These are phyloP conservation scores for Amblyopsis rosae DNA, from an alignment of 2,113 vertebrate genomes.

Conservation along the genomic window DNA sequence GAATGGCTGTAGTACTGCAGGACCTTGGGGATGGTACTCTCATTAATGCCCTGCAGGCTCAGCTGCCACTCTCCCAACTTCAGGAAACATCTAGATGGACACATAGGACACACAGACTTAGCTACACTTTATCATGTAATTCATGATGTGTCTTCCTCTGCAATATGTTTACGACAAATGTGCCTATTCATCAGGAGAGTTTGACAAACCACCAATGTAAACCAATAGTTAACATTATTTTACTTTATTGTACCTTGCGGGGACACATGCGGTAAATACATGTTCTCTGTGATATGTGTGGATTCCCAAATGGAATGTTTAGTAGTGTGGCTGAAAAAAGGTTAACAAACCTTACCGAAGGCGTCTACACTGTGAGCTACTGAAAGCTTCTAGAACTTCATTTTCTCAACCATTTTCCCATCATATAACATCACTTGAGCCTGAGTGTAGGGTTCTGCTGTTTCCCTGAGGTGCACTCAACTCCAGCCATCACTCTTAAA, in stretches of 20 bases:
- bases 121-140: too few relatives aligned
- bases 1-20: constrained; percentile 96
- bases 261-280: too few relatives aligned
- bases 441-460: constrained; percentile 16
- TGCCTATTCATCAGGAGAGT: background rate
- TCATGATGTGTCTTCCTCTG: background rate
- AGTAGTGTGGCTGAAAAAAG: background rate
- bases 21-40: constrained; percentile 97
- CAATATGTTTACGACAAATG: background rate
- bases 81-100: constrained; percentile 87
- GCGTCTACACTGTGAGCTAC: constrained; percentile 23
- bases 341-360: constrained; percentile 3
- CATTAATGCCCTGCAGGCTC: constrained; percentile 96
- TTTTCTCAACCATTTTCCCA: too few relatives aligned
- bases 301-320: too few relatives aligned
- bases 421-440: constrained; percentile 1
- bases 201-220: background rate
- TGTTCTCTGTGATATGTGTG: too few relatives aligned
- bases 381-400: constrained; percentile 31
- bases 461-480: constrained; percentile 21
- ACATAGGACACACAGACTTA: background rate
- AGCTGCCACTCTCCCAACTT: constrained; percentile 99
- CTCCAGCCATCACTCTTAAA: constrained; percentile 36
- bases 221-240: background rate
- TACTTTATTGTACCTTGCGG: too few relatives aligned